Evolutionary conservation across 2,797 vertebrate species (phyloP).

Genomic region (Mus spretus): DNA sequence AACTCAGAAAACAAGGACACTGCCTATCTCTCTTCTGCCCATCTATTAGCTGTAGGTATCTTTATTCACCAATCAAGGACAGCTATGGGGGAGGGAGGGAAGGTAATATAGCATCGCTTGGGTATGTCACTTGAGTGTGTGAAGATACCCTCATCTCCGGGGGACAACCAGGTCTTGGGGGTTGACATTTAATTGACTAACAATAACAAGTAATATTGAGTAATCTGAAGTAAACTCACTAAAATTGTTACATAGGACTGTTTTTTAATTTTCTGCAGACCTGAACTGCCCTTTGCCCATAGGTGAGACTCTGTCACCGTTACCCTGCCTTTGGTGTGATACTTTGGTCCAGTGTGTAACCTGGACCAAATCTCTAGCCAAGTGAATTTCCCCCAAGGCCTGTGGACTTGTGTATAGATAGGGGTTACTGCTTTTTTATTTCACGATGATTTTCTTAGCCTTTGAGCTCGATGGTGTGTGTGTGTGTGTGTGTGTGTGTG

Average conservation of each 20-base stretch:
- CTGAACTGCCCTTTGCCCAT: background rate
- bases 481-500: background rate
- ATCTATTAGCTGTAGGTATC: background rate
- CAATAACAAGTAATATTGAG: background rate
- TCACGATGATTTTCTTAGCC: background rate
- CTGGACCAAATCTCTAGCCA: background rate
- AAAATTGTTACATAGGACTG: background rate
- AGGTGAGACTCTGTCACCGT: background rate
- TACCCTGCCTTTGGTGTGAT: background rate
- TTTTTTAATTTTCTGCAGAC: background rate
- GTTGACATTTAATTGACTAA: background rate
- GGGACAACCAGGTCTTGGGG: background rate
- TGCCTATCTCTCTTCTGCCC: background rate
- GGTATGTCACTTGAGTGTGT: background rate
- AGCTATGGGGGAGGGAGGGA: background rate
- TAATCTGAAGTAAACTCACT: background rate
- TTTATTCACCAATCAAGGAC: background rate
- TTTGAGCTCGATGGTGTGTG: background rate
- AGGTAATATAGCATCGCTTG: too few species aligned
- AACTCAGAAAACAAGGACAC: too few species aligned
- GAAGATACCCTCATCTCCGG: background rate
- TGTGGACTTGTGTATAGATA: background rate
- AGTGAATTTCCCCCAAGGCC: slow-evolving; percentile 18
- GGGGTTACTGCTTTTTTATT: background rate
- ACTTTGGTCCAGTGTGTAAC: background rate